Conservation (phyloP, 2,888 invertebrate genomes). For the Cantharis rufa region DNA sequence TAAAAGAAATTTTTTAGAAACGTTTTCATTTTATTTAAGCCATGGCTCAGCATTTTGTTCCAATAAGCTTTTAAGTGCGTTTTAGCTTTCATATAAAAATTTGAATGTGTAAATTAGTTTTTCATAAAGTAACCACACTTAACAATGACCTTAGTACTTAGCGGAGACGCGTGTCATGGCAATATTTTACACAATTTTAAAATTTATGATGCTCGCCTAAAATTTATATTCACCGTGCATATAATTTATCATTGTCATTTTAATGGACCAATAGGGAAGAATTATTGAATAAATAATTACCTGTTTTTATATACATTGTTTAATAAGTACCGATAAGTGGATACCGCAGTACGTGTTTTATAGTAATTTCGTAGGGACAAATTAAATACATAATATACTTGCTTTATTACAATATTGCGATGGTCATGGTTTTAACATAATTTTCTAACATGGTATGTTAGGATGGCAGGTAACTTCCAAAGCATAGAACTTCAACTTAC, state of each 20-base stretch:
- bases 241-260: not conserved
- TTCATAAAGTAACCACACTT: not conserved
- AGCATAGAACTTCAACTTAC: no score
- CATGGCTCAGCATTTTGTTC: not conserved
- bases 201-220: not conserved
- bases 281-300: not conserved
- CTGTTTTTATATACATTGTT: not conserved
- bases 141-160: not conserved
- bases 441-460: no score
- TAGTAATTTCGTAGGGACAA: no score
- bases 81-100: not conserved
- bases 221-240: not conserved
- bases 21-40: not conserved
- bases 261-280: not conserved
- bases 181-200: conserved; percentile 1
- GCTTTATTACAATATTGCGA: no score
- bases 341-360: not conserved
- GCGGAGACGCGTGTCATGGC: not conserved
- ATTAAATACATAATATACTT: no score
- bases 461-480: no score
- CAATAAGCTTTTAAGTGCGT: not conserved
- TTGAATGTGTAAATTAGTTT: not conserved
- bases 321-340: not conserved
- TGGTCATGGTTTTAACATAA: no score
- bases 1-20: not conserved